Conservation (phyloP, 92 coral and sea anemone genomes). For the Isaurus tuberculatus region DNA sequence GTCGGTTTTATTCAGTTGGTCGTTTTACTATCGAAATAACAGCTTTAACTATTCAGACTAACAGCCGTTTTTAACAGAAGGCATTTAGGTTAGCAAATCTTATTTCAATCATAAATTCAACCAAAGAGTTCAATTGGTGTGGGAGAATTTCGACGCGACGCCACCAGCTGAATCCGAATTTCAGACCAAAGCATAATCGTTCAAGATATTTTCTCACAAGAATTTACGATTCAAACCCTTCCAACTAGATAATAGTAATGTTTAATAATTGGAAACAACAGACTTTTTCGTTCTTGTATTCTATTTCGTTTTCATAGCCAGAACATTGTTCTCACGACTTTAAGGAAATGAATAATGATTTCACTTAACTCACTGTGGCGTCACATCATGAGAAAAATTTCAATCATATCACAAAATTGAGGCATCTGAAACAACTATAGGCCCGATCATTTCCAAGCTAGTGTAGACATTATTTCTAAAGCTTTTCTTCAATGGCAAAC, state of each 20-base stretch:
- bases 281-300: neutral
- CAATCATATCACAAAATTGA: neutral
- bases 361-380: constrained; percentile 14
- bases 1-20: no score
- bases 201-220: neutral
- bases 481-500: constrained; percentile 13
- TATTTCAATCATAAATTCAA: no score
- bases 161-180: no score
- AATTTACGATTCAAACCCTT: neutral
- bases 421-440: neutral
- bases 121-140: no score
- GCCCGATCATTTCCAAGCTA: neutral
- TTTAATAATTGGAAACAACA: neutral
- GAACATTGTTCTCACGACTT: neutral
- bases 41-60: no score
- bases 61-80: no score
- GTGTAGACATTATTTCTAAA: neutral
- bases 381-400: constrained; percentile 31
- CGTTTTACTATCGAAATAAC: no score
- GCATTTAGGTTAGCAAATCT: no score
- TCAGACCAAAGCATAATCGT: constrained; percentile 1
- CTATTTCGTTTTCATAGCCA: neutral
- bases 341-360: constrained; percentile 10
- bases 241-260: neutral
- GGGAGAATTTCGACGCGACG: no score